Evolutionary conservation across 2,888 invertebrate genomes (phyloP).

Genomic region (Drosophila demipolita): DNA sequence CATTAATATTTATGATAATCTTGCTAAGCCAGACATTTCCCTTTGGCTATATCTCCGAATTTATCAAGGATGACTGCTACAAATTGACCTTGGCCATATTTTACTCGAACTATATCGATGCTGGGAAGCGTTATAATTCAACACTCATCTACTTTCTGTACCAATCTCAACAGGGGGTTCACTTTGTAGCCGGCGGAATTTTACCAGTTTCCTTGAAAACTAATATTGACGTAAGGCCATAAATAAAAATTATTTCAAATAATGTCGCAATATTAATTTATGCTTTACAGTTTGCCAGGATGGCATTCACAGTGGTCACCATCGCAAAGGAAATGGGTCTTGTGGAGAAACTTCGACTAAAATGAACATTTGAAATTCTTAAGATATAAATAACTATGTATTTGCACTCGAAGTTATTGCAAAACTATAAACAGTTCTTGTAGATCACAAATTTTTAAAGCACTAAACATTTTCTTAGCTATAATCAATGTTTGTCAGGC

Average conservation of each 20-base stretch:
- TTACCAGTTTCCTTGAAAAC: constrained; percentile 46
- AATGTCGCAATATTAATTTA: not conserved
- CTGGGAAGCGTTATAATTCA: constrained; percentile 44
- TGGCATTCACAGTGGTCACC: constrained; percentile 59
- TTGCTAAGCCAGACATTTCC: constrained; percentile 49
- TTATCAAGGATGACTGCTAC: constrained; percentile 40
- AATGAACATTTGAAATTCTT: not conserved
- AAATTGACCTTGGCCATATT: constrained; percentile 35
- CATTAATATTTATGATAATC: constrained; percentile 13
- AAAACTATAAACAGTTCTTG: not conserved
- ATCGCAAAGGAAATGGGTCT: constrained; percentile 49
- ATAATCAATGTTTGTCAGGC: not conserved
- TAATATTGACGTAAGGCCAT: constrained; percentile 36
- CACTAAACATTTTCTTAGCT: not conserved
- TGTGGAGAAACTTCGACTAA: constrained; percentile 29
- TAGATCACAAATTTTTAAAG: not conserved
- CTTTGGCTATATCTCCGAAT: constrained; percentile 55
- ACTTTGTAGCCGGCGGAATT: constrained; percentile 39
- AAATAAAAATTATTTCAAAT: not conserved
- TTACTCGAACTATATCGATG: constrained; percentile 45
- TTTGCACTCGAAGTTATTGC: not conserved
- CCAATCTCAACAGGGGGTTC: constrained; percentile 34
- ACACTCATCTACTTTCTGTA: constrained; percentile 40
- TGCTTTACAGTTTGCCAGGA: constrained; percentile 45
- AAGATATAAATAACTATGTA: too few relatives aligned